Base-by-base conservation (phyloP, 1,140 invertebrate genomes). In the Thrips palmi region DNA sequence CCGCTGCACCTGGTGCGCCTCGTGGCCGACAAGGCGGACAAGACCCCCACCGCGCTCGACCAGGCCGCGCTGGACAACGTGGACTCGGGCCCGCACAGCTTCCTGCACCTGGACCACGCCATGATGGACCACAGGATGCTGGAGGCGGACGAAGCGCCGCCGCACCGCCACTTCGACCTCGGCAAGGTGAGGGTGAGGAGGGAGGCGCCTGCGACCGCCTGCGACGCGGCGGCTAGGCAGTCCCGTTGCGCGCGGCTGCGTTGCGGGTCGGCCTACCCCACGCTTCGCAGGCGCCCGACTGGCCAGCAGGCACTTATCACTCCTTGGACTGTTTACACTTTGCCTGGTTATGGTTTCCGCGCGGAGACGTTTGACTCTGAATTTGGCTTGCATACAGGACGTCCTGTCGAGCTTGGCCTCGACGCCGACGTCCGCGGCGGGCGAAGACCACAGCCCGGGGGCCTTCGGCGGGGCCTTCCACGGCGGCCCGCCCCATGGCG, bases 1-100 rank as follows among this genome's bases (percentile, higher is more conserved):
- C 64, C 64, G 8, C 40, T 58, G n/a, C 33, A 41, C 8, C 63
- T 65, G 49, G 61, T 65, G 19, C 33, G 35, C 1, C 39, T 50
- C 4, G 34, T 50, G 11, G 11, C 24, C 27, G 3, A 22, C 29
- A 27, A 12, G 2, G 7, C 4, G 40, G 25, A n/a, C 29, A 20
- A 10, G 12, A 12, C 34, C 12, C 10, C 2, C 25, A 27, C 10
- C 25, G 12, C 25, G 12, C 12, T 27, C 25, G 25, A 11, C 25
- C 11, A 12, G 10, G 25, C 10, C 25, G 10, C 11, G 25, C 25
- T 11, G 22, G 34, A 35, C 28, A 37, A 42, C 8, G 38, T 43
- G 29, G 35, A 37, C 20, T 44, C 42, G 4, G 42, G 42, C 10
- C 42, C 42, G 10, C 37, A 42, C 27, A 44, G 44, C 29, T 23